phyloP scores from a whole-genome alignment of 2,888 invertebrate species.

The Andrena marginata region DNA sequence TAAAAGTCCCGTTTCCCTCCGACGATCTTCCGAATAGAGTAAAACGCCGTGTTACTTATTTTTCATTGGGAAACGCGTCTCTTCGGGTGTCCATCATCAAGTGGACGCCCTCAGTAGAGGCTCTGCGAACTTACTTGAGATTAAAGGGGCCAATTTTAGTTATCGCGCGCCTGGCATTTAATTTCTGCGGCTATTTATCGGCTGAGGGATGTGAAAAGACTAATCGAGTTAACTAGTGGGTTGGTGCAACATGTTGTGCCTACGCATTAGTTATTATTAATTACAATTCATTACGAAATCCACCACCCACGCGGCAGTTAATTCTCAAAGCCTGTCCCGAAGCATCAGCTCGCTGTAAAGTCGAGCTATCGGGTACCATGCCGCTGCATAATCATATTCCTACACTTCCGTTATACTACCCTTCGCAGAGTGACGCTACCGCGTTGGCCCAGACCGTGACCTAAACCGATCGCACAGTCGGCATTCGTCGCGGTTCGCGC shows the following conservation, averaged over 20 bases:
- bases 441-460: constrained; percentile 8
- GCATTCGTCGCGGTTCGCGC: neutral
- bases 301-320: no score
- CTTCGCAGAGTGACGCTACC: neutral
- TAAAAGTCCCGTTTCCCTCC: neutral
- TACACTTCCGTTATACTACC: neutral
- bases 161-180: neutral
- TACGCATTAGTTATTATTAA: no score
- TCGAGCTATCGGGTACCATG: no score
- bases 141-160: neutral
- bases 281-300: no score
- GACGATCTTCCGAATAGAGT: neutral
- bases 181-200: neutral
- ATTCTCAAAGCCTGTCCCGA: no score
- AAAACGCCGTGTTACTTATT: neutral
- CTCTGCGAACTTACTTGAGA: neutral
- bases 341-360: no score
- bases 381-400: neutral
- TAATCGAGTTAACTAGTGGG: no score
- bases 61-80: neutral
- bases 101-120: neutral
- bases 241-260: no score
- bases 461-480: neutral
- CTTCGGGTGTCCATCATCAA: neutral
- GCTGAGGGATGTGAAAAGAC: neutral